Evolutionary conservation across 2,113 vertebrate species (phyloP).

Genomic region (Lampris megalopsis): DNA sequence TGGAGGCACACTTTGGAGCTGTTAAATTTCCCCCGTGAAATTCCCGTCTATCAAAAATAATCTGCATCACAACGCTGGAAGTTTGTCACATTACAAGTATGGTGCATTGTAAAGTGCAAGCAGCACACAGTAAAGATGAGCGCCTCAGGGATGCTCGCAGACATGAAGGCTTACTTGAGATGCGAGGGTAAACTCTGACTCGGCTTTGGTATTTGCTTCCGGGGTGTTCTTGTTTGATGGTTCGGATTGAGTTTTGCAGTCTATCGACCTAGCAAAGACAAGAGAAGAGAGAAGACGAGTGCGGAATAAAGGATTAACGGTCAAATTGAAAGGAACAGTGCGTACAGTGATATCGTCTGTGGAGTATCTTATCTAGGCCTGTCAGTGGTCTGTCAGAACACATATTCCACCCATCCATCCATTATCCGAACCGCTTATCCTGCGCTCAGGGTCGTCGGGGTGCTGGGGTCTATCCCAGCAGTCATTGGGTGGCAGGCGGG

Average conservation of each 20-base stretch:
- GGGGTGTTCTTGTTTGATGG: slow-evolving; percentile 83
- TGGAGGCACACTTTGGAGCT: not conserved
- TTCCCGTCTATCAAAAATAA: slow-evolving; percentile 2
- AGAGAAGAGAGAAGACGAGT: not conserved
- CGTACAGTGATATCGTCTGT: too few species aligned
- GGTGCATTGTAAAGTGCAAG: slow-evolving; percentile 30
- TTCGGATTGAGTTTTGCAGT: slow-evolving; percentile 89
- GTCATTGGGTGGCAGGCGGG: too few species aligned
- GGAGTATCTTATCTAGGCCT: too few species aligned
- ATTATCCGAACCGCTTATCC: too few species aligned
- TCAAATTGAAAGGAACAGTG: not conserved
- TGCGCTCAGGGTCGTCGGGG: too few species aligned
- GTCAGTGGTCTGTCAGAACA: too few species aligned
- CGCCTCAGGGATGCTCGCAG: not conserved
- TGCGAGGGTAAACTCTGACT: slow-evolving; percentile 87
- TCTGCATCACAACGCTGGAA: slow-evolving; percentile 9
- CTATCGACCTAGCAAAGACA: slow-evolving; percentile 85
- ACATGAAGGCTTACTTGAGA: slow-evolving; percentile 87
- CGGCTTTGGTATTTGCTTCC: slow-evolving; percentile 86
- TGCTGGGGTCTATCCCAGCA: too few species aligned
- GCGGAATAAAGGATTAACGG: not conserved
- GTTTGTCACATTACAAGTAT: slow-evolving; percentile 25
- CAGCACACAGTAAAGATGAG: slow-evolving; percentile 38
- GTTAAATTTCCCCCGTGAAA: slow-evolving; percentile 3
- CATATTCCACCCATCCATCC: too few species aligned